Evolutionary conservation across 1,140 invertebrate genomes (phyloP), one percentile per base, ranked within the genome.

Genomic region (Trichomalopsis sarcophagae): DNA sequence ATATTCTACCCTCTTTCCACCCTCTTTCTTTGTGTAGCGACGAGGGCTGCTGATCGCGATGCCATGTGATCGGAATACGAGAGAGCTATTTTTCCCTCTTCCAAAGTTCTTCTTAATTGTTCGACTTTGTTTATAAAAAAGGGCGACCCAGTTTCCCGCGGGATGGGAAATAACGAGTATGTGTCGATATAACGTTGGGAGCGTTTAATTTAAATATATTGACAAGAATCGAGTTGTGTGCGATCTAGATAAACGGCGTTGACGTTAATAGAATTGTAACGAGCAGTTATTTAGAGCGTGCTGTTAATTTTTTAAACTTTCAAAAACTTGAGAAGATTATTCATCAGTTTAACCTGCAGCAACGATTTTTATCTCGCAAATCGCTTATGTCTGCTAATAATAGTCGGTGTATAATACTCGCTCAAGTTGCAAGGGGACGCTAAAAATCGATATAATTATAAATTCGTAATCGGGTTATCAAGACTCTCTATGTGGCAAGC

Each of bases 391-490:
- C 47, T 50, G 11, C 3, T 62, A n/a, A 62, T 62, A 62, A 62
- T 62, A 62, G 55, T 62, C 17, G 55, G 55, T 17, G 9, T 44
- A 44, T 9, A 9, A 44, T 44, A 4, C 17, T 21, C 1, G 21
- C 0, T 62, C n/a, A 62, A 62, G 17, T 62, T 21, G 17, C 21
- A n/a, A 62, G 55, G 55, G 17, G 55, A n/a, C 21, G 17, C 6
- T 21, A 9, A 40, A 75, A 44, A 75, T 75, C 30, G 33, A 75
- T 75, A 14, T 33, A n/a, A 75, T 75, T 75, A 78, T 55, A 55
- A 78, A 50, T 78, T 78, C 44, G 40, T 55, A 50, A 78, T 78
- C 55, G 47, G 17, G 30, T 55, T n/a, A 55, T 55, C 3, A 78
- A 78, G 47, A 47, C 7, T 36, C 75, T 40, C 3, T 2, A 40